Conservation (phyloP, 2,797 vertebrate genomes). For the Poeciliopsis infans region DNA sequence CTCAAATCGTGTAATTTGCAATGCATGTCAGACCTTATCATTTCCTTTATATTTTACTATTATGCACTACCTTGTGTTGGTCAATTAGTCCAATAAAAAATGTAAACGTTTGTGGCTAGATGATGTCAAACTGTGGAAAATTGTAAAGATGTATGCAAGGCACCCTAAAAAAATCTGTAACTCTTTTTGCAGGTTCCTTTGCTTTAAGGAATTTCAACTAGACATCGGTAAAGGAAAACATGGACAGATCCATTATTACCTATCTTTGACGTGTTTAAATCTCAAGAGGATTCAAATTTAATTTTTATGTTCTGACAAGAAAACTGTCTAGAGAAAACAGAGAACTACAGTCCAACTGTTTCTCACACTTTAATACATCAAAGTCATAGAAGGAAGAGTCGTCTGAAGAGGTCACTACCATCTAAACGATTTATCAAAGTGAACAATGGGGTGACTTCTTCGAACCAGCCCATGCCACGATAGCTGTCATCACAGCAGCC, state of each 20-base stretch:
- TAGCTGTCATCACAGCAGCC: conserved; percentile 71
- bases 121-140: background rate
- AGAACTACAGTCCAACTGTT: conserved; percentile 28
- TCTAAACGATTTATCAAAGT: conserved; percentile 66
- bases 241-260: conserved; percentile 4
- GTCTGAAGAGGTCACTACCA: conserved; percentile 61
- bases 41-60: background rate
- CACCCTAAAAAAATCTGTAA: background rate
- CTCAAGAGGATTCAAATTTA: conserved; percentile 19
- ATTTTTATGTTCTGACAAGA: conserved; percentile 36
- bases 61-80: background rate
- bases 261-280: conserved; percentile 13
- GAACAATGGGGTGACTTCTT: conserved; percentile 80
- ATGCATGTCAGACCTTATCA: background rate
- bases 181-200: background rate
- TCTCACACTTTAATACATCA: conserved; percentile 72
- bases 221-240: background rate
- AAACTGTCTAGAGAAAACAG: conserved; percentile 53
- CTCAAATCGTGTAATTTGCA: background rate
- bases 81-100: background rate
- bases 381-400: conserved; percentile 62
- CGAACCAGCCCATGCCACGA: conserved; percentile 49
- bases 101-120: background rate
- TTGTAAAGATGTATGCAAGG: background rate
- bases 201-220: background rate